Evolutionary conservation across 2,113 vertebrate genomes (phyloP).

Genomic region (Capreolus pygargus): DNA sequence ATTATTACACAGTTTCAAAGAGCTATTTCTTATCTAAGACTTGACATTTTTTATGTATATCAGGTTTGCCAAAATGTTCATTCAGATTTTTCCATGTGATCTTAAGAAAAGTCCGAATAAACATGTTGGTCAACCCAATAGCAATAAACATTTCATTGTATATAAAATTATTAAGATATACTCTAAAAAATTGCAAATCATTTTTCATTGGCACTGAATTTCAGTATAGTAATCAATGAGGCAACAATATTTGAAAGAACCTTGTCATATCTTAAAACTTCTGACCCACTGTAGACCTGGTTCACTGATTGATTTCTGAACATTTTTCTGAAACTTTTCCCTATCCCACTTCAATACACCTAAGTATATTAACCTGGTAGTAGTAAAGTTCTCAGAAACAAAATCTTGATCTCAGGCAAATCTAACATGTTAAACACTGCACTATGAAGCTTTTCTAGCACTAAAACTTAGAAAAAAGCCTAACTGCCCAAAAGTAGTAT

Average conservation of each 20-base stretch:
- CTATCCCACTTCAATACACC: background rate
- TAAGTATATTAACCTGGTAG: background rate
- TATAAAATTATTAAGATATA: background rate
- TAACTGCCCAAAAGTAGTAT: background rate
- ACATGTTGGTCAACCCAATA: background rate
- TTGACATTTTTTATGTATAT: background rate
- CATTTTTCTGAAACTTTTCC: background rate
- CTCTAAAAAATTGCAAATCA: background rate
- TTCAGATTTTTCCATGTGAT: background rate
- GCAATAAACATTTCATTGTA: background rate
- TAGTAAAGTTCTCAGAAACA: background rate
- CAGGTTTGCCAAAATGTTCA: background rate
- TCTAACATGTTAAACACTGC: background rate
- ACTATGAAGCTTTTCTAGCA: background rate
- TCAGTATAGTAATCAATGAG: background rate
- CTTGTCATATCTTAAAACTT: background rate
- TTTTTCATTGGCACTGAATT: background rate
- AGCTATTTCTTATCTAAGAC: background rate
- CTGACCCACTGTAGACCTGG: rapidly evolving
- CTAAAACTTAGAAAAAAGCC: background rate
- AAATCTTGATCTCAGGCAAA: background rate
- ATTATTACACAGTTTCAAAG: background rate
- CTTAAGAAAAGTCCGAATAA: background rate
- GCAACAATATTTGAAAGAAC: background rate
- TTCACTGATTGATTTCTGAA: background rate